Evolutionary conservation across 1,140 invertebrate genomes (phyloP).

Genomic region (Aphaenogaster rudis): DNA sequence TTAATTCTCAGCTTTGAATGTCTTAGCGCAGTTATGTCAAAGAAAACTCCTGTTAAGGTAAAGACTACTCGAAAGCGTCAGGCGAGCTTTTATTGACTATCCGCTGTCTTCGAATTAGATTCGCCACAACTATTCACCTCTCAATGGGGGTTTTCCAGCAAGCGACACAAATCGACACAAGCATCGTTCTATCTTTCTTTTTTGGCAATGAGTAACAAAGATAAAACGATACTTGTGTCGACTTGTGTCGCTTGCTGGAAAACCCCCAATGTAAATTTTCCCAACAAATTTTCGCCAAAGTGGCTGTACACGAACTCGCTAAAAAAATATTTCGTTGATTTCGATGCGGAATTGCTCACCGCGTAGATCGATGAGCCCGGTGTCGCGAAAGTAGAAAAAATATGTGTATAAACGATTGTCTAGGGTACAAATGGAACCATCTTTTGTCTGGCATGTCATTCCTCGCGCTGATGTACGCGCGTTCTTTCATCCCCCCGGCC

Average conservation of each 20-base stretch:
- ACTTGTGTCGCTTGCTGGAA: too few relatives aligned
- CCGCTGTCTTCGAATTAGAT: background rate
- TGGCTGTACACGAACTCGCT: background rate
- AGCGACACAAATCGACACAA: too few relatives aligned
- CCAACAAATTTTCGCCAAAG: background rate
- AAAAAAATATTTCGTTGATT: background rate
- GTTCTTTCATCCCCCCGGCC: constrained; percentile 28
- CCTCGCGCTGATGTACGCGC: constrained; percentile 23
- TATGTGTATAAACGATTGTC: constrained; percentile 54
- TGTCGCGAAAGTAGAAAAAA: constrained; percentile 36
- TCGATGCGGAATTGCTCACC: background rate
- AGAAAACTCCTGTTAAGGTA: background rate
- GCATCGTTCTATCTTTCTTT: too few relatives aligned
- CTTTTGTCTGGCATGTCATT: constrained; percentile 47
- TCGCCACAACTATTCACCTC: background rate
- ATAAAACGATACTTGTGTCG: too few relatives aligned
- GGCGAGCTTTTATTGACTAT: background rate
- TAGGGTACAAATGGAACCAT: constrained; percentile 48
- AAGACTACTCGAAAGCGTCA: background rate
- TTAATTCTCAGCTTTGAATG: constrained; percentile 8
- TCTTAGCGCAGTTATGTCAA: background rate
- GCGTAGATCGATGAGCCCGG: background rate
- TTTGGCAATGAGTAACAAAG: too few relatives aligned
- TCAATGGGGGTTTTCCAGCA: too few relatives aligned
- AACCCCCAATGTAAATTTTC: background rate